These are phyloP conservation scores for Perognathus longimembris DNA, from an alignment of 2,113 vertebrate species.

Conservation along the genomic window DNA sequence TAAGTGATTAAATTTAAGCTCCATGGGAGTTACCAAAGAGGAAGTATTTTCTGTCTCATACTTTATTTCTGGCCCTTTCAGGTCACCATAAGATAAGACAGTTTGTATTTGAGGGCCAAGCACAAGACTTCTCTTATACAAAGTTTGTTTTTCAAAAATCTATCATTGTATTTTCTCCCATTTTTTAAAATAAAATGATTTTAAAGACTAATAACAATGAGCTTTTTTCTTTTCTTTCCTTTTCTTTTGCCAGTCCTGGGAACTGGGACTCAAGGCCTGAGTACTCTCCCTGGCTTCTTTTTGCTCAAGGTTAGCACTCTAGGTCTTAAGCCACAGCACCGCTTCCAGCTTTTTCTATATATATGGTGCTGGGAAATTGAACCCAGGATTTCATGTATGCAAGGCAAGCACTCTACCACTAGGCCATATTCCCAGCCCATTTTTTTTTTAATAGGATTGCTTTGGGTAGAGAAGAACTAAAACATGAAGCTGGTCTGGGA, in stretches of 20 bases:
- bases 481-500: neutral
- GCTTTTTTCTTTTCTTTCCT: too few relatives aligned
- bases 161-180: neutral
- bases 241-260: too few relatives aligned
- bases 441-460: neutral
- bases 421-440: too few relatives aligned
- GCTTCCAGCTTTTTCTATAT: too few relatives aligned
- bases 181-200: constrained; percentile 20
- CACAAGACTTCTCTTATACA: neutral
- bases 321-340: too few relatives aligned
- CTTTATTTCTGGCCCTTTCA: neutral
- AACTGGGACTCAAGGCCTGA: too few relatives aligned
- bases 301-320: too few relatives aligned
- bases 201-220: neutral
- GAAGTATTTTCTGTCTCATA: neutral
- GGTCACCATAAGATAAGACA: neutral
- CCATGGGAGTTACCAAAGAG: neutral
- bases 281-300: too few relatives aligned
- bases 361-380: too few relatives aligned
- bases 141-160: neutral
- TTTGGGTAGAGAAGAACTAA: neutral
- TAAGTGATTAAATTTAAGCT: constrained; percentile 24
- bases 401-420: too few relatives aligned
- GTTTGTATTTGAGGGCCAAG: neutral
- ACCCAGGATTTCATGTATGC: too few relatives aligned